phyloP scores from a whole-genome alignment of 2,113 vertebrate genomes.

The Vanacampus margaritifer region DNA sequence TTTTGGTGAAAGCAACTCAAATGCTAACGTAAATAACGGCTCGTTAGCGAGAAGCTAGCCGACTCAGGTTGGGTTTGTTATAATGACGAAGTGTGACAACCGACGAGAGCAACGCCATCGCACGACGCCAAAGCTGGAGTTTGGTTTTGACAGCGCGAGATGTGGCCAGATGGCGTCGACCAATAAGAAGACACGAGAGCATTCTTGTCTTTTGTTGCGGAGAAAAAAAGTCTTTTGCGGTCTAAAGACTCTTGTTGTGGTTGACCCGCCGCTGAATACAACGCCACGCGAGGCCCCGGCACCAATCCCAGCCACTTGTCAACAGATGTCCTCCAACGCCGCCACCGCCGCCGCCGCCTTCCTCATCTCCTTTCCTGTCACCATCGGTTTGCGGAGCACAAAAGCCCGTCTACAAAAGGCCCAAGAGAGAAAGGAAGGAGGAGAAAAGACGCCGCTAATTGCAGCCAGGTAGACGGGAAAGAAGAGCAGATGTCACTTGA shows the following conservation, averaged over 20 bases:
- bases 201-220: neutral
- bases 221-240: conserved; percentile 2
- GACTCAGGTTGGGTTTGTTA: too few species aligned
- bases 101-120: neutral
- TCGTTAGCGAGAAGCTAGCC: too few species aligned
- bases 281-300: conserved; percentile 43
- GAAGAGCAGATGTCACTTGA: conserved; percentile 51
- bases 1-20: too few species aligned
- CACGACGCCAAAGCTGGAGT: too few species aligned
- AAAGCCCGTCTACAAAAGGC: conserved; percentile 38
- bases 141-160: neutral
- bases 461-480: conserved; percentile 56
- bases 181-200: neutral
- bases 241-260: conserved; percentile 51
- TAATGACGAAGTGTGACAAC: too few species aligned
- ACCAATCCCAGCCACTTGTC: conserved; percentile 53
- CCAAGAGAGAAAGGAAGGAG: conserved; percentile 34
- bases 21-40: too few species aligned
- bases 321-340: too few species aligned
- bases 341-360: conserved; percentile 37
- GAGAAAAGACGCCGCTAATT: conserved; percentile 59
- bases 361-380: conserved; percentile 45
- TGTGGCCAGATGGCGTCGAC: neutral
- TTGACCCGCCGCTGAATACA: conserved; percentile 47
- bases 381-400: conserved; percentile 44